Evolutionary conservation across 2,888 invertebrate species (phyloP).

Genomic region (Amphipoea oculea): DNA sequence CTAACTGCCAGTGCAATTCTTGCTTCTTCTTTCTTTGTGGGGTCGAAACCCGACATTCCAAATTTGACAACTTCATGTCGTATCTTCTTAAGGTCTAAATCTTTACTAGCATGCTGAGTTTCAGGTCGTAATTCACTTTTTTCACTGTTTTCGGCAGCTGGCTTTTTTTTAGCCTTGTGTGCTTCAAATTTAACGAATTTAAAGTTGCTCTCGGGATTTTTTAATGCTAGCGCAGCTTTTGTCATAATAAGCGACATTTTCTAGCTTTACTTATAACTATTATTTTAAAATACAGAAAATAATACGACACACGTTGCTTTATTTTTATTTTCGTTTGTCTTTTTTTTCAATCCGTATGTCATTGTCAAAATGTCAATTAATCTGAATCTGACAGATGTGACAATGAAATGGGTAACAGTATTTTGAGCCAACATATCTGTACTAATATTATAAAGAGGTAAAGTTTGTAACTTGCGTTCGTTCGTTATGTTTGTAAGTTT

Average conservation of each 20-base stretch:
- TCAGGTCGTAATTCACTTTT: conserved; percentile 61
- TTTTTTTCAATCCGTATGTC: not conserved
- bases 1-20: conserved; percentile 94
- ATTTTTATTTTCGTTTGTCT: conserved; percentile 24
- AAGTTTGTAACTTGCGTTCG: too few species aligned
- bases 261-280: conserved; percentile 35
- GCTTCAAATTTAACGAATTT: conserved; percentile 88
- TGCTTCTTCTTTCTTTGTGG: conserved; percentile 93
- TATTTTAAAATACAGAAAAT: not conserved
- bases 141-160: conserved; percentile 55
- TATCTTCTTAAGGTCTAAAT: conserved; percentile 94
- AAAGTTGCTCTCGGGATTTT: conserved; percentile 84
- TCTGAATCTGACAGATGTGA: conserved; percentile 7
- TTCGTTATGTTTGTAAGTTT: too few species aligned
- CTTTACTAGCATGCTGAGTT: conserved; percentile 74
- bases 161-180: conserved; percentile 88
- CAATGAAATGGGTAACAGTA: not conserved
- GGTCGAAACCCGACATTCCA: conserved; percentile 94
- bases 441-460: too few species aligned
- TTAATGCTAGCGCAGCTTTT: conserved; percentile 88
- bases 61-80: conserved; percentile 96
- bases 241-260: conserved; percentile 86
- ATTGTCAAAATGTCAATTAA: conserved; percentile 21
- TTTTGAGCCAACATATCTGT: not conserved
- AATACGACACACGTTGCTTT: conserved; percentile 13